These are phyloP conservation scores for Gila robusta DNA, from an alignment of 2,797 vertebrate species.

Conservation along the genomic window DNA sequence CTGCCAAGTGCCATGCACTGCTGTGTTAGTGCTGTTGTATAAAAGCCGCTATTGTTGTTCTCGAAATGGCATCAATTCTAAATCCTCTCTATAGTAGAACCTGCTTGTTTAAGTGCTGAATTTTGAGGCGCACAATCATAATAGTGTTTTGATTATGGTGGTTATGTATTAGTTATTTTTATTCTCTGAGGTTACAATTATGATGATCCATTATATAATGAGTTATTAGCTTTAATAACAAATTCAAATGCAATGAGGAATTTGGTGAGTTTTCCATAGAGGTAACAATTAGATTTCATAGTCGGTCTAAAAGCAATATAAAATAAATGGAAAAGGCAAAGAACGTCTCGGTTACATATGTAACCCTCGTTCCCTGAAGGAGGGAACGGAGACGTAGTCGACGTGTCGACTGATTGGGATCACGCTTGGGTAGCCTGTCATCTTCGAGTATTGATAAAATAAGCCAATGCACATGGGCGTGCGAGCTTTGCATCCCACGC, in stretches of 20 bases:
- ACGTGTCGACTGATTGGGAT: too few species aligned
- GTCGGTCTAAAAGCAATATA: conserved; percentile 5
- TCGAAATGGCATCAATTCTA: conserved; percentile 25
- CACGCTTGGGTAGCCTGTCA: too few species aligned
- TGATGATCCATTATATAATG: conserved; percentile 31
- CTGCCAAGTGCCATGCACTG: conserved; percentile 36
- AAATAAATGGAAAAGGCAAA: conserved; percentile 27
- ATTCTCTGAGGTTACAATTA: conserved; percentile 32
- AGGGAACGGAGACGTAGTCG: too few species aligned
- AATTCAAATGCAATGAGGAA: conserved; percentile 26
- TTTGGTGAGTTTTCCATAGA: not conserved
- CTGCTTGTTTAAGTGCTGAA: conserved; percentile 14
- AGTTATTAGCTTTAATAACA: conserved; percentile 33
- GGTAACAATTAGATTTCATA: conserved; percentile 12
- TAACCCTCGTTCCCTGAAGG: too few species aligned
- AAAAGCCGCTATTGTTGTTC: conserved; percentile 24
- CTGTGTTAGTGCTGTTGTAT: conserved; percentile 43
- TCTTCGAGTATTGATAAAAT: too few species aligned
- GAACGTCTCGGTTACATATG: not conserved
- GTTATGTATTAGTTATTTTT: conserved; percentile 13
- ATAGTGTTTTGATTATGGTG: conserved; percentile 4
- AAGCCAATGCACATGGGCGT: too few species aligned
- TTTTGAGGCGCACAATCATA: not conserved
- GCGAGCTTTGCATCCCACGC: too few species aligned
- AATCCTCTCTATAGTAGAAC: conserved; percentile 24